Base-by-base conservation (phyloP, 2,797 vertebrate genomes). In the Champsocephalus gunnari region DNA sequence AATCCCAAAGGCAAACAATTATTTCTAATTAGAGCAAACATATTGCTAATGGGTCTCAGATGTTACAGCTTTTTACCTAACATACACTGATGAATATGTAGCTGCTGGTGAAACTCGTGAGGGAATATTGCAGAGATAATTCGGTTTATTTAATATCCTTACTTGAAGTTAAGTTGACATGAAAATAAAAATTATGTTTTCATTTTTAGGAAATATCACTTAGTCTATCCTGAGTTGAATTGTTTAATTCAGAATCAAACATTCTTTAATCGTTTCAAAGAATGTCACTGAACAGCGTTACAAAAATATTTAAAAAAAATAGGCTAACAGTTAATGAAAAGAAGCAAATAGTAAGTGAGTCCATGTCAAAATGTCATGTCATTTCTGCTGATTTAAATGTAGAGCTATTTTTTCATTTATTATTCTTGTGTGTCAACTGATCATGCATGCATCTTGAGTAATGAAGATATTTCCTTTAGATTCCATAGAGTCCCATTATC, bases 1-100 rank as follows among this genome's bases (percentile, higher is more conserved):
- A 85, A 79, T 75, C 85, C 82, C 82, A 73, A 81, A 86, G 77
- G 75, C 75, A 41, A 79, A 66, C 73, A 83, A 79, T 85, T 82
- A 75, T 62, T 64, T 51, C 44, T 84, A 83, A 88, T 85, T 77
- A 81, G 65, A 61, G 12, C 53, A 44, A 82, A 61, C 71, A 86
- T 80, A 45, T 67, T 73, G 63, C 62, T 82, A 82, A 85, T 86
- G 79, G 32, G 55, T 77, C 82, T 81, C 62, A 45, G 58, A 68
- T 82, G 59, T 66, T 73, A 24, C 60, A 58, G 76, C 44, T 53
- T 56, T 84, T 84, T 77, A 55, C 59, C 56, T 66, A 62, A 81
- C 85, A 73, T 17, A 63, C 59, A 69, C 62, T 45, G 64, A 84
- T 73, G 67, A 78, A 74, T 75, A 38, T 51, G 67, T 54, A 21